A percentile compares a stretch with the other conserved stretches of the same genome.
Conservation (phyloP, 1,140 invertebrate species). For the Microplitis mediator region DNA sequence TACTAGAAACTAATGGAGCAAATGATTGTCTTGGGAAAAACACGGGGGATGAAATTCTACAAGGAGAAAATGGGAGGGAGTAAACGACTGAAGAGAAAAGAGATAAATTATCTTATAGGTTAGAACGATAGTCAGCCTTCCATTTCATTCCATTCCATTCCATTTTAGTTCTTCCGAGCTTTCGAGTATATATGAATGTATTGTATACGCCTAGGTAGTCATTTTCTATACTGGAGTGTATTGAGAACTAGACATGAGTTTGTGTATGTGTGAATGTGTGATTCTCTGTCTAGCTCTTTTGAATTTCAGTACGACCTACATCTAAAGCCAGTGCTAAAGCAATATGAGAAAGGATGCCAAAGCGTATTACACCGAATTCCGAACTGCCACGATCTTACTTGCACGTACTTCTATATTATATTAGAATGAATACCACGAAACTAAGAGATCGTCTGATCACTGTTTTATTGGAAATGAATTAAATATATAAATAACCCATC, state of each 20-base stretch:
- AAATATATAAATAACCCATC: neutral
- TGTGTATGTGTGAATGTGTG: neutral
- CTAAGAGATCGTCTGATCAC: slow-evolving; percentile 3
- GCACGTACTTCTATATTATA: slow-evolving; percentile 49
- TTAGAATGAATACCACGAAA: slow-evolving; percentile 42
- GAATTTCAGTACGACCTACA: slow-evolving; percentile 41
- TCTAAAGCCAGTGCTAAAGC: slow-evolving; percentile 48
- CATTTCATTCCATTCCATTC: neutral
- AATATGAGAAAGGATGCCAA: slow-evolving; percentile 49
- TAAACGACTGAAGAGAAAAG: slow-evolving; percentile 3
- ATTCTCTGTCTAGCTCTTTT: slow-evolving; percentile 23
- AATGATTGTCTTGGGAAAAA: slow-evolving; percentile 41
- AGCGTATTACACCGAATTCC: slow-evolving; percentile 51
- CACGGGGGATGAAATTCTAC: neutral
- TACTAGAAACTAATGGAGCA: slow-evolving; percentile 38
- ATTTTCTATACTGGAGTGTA: no score
- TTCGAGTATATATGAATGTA: no score
- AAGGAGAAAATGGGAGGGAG: neutral
- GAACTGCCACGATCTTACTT: slow-evolving; percentile 23
- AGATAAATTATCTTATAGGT: neutral
- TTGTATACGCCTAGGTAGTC: neutral
- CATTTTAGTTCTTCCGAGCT: no score
- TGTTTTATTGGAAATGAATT: neutral
- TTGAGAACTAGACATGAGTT: neutral
- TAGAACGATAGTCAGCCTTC: neutral